Evolutionary conservation across 2,113 vertebrate genomes (phyloP), one percentile per base, ranked within the genome.

Genomic region (Prionailurus bengalensis): DNA sequence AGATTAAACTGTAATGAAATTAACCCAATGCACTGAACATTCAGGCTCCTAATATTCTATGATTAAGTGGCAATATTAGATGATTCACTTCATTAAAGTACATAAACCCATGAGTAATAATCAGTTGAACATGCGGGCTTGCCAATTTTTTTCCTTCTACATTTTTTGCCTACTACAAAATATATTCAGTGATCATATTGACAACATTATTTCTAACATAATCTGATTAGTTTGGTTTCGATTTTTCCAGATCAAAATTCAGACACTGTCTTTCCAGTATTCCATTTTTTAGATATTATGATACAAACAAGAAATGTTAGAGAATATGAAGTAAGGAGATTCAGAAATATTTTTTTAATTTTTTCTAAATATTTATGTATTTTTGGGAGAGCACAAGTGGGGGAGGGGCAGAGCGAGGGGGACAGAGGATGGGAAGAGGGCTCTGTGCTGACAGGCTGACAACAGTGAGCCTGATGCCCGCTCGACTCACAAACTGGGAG

Each of bases 1-100:
- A 85, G 39, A 85, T 90, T 55, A 65, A 96, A 90, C 29, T 71
- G 19, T 25, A 82, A 74, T 36, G n/a, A 90, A 90, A 71, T 81
- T 70, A 91, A 42, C 21, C 42, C 27, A 51, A 23, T 86, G 45
- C 16, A 80, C 12, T 84, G 33, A 91, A 73, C 51, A 36, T 53
- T n/a, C 17, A 86, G n/a, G 29, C 13, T 29, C 12, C 48, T 84
- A 80, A 45, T 79, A 61, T 29, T 45, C 29, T 80, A 45, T 79
- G 61, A 79, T 42, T 84, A 89, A 79, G 15, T 79, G 12, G n/a
- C 29, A 86, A 6, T 48, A 25, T 80, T 91, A 80, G 27, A 23
- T 71, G 61, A 90, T 70, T 91, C n/a, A 73, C 65, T 73, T 15
- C 42, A 74, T 80, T 73, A 73, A 71, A 48, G 4, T 27, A 55